Conservation (phyloP, 1,140 invertebrate species). For the Chironomus tepperi region DNA sequence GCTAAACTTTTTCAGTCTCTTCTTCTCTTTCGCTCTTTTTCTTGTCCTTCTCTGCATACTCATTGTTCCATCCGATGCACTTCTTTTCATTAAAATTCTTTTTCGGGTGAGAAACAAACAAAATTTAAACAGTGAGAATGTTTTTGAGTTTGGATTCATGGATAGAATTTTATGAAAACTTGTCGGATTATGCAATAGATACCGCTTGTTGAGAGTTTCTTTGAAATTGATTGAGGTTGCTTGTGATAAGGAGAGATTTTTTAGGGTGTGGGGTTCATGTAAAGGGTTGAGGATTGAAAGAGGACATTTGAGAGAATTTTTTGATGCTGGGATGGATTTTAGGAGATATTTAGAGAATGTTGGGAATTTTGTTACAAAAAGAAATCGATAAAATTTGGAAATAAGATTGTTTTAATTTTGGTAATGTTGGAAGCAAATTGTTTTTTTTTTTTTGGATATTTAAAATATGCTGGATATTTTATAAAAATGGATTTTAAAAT, state of each 20-base stretch:
- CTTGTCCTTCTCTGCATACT: background rate
- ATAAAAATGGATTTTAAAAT: too few species aligned
- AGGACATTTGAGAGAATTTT: too few species aligned
- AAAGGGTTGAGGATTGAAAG: too few species aligned
- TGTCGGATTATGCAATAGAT: constrained; percentile 13
- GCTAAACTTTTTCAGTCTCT: background rate
- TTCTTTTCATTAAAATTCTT: background rate
- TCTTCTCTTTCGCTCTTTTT: background rate
- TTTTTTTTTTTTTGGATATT: too few species aligned
- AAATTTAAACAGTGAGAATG: background rate
- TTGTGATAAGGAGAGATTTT: background rate
- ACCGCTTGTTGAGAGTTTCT: background rate
- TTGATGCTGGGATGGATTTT: too few species aligned
- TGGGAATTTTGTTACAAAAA: too few species aligned
- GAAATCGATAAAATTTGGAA: too few species aligned
- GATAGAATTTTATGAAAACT: background rate
- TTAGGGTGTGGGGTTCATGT: background rate
- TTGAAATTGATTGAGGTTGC: background rate
- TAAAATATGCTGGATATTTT: too few species aligned
- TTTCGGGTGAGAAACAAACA: background rate
- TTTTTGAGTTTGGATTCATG: too few species aligned
- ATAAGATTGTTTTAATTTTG: too few species aligned
- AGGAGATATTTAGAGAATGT: too few species aligned
- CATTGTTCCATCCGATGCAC: background rate
- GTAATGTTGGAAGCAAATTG: too few species aligned